Evolutionary conservation across 64 coral and sea anemone genomes (phyloP).

Genomic region (Cladopsammia gracilis): DNA sequence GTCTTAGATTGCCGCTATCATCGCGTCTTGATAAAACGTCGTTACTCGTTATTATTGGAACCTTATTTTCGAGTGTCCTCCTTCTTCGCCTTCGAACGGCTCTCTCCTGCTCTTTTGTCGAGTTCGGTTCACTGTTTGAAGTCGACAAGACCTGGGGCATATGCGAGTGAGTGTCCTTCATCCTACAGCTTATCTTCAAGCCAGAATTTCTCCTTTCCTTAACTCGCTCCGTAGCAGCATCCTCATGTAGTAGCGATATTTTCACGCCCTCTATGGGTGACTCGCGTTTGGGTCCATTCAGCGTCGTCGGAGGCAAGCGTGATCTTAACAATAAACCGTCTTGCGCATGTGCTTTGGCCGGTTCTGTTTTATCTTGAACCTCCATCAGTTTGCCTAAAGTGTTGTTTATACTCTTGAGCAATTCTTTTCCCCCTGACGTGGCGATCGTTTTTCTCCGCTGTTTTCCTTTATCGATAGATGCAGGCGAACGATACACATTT

Average conservation of each 20-base stretch:
- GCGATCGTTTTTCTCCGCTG: not conserved
- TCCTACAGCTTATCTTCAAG: constrained; percentile 19
- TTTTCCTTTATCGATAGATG: not conserved
- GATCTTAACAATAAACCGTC: constrained; percentile 19
- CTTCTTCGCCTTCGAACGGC: not conserved
- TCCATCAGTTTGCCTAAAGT: constrained; percentile 42
- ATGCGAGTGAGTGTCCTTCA: not conserved
- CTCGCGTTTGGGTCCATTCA: not conserved
- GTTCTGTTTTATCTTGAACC: constrained; percentile 22
- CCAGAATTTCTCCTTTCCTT: constrained; percentile 16
- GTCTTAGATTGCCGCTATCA: not conserved
- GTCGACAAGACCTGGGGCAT: not conserved
- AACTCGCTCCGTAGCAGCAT: not conserved
- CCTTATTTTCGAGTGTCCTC: not conserved
- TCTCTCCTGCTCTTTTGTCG: constrained; percentile 11
- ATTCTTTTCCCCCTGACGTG: constrained; percentile 28
- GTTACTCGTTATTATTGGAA: not conserved
- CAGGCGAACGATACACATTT: not conserved
- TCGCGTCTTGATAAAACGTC: not conserved
- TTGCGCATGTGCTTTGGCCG: not conserved
- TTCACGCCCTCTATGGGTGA: not conserved
- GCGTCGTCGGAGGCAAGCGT: not conserved
- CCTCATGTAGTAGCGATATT: constrained; percentile 29
- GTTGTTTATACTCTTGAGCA: constrained; percentile 43
- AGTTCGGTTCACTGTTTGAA: not conserved